phyloP scores from a whole-genome alignment of 1,140 invertebrate species.

The Drosophila seguyi region DNA sequence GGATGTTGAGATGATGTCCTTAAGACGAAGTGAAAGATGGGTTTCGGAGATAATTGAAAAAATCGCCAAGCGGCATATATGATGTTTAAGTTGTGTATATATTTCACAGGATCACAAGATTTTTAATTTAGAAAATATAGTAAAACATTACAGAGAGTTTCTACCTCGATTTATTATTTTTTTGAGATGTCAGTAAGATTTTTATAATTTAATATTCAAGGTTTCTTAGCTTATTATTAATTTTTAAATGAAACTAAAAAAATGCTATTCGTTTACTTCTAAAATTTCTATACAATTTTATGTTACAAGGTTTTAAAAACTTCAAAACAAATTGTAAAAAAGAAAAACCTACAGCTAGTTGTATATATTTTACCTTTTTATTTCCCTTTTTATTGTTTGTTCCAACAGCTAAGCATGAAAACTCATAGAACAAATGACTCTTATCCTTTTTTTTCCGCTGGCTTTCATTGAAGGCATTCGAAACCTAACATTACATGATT shows the following conservation, averaged over 20 bases:
- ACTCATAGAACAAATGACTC: not conserved
- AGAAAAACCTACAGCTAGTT: too few species aligned
- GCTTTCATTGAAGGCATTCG: slow-evolving; percentile 14
- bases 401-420: not conserved
- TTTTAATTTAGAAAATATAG: not conserved
- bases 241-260: not conserved
- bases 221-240: not conserved
- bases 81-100: not conserved
- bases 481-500: slow-evolving; percentile 35
- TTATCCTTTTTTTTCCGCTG: slow-evolving; percentile 6
- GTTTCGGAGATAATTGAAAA: not conserved
- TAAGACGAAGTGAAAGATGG: not conserved
- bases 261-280: not conserved
- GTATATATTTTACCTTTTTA: not conserved
- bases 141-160: not conserved
- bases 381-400: not conserved
- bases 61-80: not conserved
- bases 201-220: not conserved
- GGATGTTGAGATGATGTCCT: not conserved
- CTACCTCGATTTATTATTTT: not conserved
- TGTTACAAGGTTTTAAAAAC: too few species aligned
- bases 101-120: not conserved
- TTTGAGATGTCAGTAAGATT: not conserved
- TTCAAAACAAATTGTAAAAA: not conserved
- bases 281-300: not conserved